Evolutionary conservation across 2,888 invertebrate genomes (phyloP), one percentile per base, ranked within the genome.

Genomic region (Hyppa rectilinea): DNA sequence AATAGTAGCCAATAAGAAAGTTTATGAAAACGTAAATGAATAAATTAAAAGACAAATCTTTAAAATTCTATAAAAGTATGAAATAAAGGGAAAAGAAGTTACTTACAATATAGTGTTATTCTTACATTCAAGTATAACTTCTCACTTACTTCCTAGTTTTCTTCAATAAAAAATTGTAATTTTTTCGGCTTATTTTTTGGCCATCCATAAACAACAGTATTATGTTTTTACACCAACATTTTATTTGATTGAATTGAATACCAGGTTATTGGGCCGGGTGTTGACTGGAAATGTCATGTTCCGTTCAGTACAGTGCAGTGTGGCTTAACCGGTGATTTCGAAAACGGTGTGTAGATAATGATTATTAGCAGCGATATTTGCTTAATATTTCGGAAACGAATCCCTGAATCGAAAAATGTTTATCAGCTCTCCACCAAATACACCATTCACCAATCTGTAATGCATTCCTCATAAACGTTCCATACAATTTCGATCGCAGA

Each of bases 1-100:
- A 75, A 81, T 72, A 80, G 71, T 61, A 68, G 53, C 62, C 61
- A 81, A 53, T 78, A 29, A 12, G 52, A 26, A 66, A 66, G 14
- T 52, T 45, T 53, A 45, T 43, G 61, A 52, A 68, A 75, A 55
- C 38, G 40, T 45, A 47, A 63, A n/a, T 34, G n/a, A n/a, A 52
- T 0, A 29, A 47, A 29, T 31, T 2, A 49, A 71, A 59, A 64
- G n/a, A 52, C 26, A 23, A 52, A 36, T 55, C 20, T 26, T 10
- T 2, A 61, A 56, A 56, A 36, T 5, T 31, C 9, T 17, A n/a
- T n/a, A 36, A 20, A 50, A n/a, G 2, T 59, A 40, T 43, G 12
- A 29, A 55, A 12, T 31, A 31, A 20, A 10, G 0, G 17, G 4
- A 67, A 31, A 40, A 34, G 26, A 20, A 43, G 29, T 12, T 49